Evolutionary conservation across 2,888 invertebrate genomes (phyloP).

Genomic region (Mantis religiosa): DNA sequence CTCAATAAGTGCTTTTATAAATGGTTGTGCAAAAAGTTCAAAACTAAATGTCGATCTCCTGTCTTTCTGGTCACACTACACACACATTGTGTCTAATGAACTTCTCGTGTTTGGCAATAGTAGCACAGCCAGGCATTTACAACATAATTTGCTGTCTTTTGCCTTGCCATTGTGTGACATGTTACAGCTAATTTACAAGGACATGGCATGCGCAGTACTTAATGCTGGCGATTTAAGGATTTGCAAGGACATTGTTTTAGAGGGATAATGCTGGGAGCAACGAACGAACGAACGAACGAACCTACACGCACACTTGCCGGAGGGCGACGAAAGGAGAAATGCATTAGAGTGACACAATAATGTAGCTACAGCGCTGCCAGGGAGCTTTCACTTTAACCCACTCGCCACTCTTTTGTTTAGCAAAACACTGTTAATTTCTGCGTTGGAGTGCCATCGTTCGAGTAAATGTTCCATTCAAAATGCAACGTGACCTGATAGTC

Average conservation of each 20-base stretch:
- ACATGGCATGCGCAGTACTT: not conserved
- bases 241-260: not conserved
- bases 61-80: too few relatives aligned
- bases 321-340: not conserved
- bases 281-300: not conserved
- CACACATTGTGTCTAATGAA: not conserved
- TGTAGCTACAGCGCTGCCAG: not conserved
- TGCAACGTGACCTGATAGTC: not conserved
- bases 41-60: too few relatives aligned
- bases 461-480: not conserved
- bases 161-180: not conserved
- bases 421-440: not conserved
- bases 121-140: not conserved
- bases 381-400: not conserved
- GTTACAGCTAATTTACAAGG: not conserved
- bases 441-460: not conserved
- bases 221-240: not conserved
- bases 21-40: not conserved
- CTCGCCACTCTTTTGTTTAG: not conserved
- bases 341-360: not conserved
- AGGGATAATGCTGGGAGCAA: not conserved
- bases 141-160: not conserved
- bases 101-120: not conserved
- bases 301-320: not conserved
- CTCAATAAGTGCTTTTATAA: too few relatives aligned